These are phyloP conservation scores for Polylopha cassiicola DNA, from an alignment of 2,888 invertebrate genomes.

Conservation along the genomic window DNA sequence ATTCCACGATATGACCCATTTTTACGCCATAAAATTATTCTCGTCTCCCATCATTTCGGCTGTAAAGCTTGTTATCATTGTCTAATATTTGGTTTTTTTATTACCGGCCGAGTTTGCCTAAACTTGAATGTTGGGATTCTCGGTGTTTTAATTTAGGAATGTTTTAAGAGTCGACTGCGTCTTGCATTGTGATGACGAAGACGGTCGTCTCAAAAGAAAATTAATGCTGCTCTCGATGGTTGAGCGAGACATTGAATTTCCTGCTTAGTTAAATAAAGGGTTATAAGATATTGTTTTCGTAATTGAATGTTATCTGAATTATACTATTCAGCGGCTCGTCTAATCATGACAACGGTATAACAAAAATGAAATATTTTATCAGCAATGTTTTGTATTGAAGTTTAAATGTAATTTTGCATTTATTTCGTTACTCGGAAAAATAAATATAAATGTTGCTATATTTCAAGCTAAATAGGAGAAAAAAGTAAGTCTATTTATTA, in stretches of 20 bases:
- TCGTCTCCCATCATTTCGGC: conserved; percentile 41
- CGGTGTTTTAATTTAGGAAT: conserved; percentile 25
- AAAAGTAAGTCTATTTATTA: conserved; percentile 15
- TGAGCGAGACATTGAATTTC: conserved; percentile 22
- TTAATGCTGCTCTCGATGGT: conserved; percentile 20
- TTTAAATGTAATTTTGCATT: neutral
- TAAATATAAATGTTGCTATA: no score
- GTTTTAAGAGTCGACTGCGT: conserved; percentile 16
- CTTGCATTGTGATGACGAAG: conserved; percentile 19
- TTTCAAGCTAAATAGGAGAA: no score
- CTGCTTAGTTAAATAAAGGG: conserved; percentile 22
- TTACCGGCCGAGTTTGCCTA: conserved; percentile 38
- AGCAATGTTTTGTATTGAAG: no score
- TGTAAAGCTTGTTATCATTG: conserved; percentile 55
- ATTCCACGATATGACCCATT: conserved; percentile 57
- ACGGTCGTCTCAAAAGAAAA: conserved; percentile 26
- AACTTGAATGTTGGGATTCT: conserved; percentile 21
- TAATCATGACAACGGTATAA: conserved; percentile 11
- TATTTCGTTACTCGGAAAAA: conserved; percentile 4
- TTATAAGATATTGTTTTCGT: conserved; percentile 25
- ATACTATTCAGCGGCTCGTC: conserved; percentile 19
- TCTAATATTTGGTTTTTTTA: conserved; percentile 62
- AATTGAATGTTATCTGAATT: conserved; percentile 22
- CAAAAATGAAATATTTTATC: no score
- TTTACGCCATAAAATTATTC: conserved; percentile 58